Base-by-base conservation (phyloP, 2,888 invertebrate genomes). In the Pseudanteris insignis region DNA sequence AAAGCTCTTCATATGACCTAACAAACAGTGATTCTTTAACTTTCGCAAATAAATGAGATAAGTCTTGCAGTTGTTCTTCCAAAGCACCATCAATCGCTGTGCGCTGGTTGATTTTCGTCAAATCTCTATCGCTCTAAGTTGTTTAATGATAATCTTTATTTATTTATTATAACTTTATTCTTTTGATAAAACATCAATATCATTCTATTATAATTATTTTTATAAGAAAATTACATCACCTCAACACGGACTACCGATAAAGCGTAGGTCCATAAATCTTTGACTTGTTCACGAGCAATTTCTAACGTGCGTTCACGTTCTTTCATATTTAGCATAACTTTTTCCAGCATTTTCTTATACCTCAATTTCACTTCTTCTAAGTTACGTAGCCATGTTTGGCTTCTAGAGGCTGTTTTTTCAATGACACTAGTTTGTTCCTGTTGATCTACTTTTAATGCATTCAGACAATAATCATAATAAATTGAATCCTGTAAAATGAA, bases 381-480 rank as follows among this genome's bases (percentile, higher is more conserved):
- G 71, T 88, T 86, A 71, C 89, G 88, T 66, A 85, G 84, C 0
- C 87, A 88, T 1, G 88, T 76, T 69, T 89, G 88, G 0, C 88
- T 88, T 81, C 88, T 84, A 68, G 85, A 83, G 0, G 86, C 87
- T 0, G 87, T 85, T 12, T 84, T 84, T 74, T 86, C 82, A 67
- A 89, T 81, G 59, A 88, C 84, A 68, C 84, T 84, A 30, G 86
- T 85, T 76, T 88, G 88, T 6, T 82, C 82, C 28, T 82, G 77
- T 55, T 85, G 84, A 70, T 89, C 88, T 1, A 82, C 70, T 67
- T 84, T 83, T 34, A 89, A 74, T 0, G 84, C 83, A 25, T 83
- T 82, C 44, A 88, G 72, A 2, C 88, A 84, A 0, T 84, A 84
- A 34, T 88, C 86, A 67, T 86, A 88, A 69, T 86, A 86, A 4